phyloP scores from a whole-genome alignment of 2,113 vertebrate genomes.

The Antechinus flavipes region DNA sequence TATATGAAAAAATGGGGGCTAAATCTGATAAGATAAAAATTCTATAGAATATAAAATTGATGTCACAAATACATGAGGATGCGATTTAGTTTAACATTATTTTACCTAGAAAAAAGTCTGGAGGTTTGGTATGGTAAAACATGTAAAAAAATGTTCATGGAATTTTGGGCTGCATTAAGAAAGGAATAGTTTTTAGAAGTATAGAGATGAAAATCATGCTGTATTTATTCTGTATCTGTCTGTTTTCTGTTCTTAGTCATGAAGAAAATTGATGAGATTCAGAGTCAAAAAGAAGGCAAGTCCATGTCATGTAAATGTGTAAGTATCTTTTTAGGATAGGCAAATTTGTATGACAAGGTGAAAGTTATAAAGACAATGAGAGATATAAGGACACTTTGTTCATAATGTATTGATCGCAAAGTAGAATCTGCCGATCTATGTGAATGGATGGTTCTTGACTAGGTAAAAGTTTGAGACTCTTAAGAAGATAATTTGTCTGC shows the following conservation, averaged over 20 bases:
- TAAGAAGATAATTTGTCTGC: not conserved
- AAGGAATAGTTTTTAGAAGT: not conserved
- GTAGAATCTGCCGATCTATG: not conserved
- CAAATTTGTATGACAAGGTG: not conserved
- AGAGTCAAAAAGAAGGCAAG: not conserved
- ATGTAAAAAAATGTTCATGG: not conserved
- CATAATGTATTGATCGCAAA: not conserved
- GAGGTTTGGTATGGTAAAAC: not conserved
- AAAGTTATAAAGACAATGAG: not conserved
- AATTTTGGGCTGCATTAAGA: not conserved
- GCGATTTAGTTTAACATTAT: not conserved
- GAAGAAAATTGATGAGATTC: not conserved
- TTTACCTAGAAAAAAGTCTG: not conserved
- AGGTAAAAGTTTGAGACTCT: not conserved
- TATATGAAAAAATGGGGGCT: not conserved
- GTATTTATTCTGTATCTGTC: not conserved
- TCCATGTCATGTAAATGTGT: not conserved
- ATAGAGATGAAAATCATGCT: not conserved
- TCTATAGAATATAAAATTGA: not conserved
- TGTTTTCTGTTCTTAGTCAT: not conserved
- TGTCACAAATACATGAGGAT: not conserved
- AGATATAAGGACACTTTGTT: not conserved
- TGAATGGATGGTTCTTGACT: not conserved
- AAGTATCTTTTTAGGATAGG: not conserved
- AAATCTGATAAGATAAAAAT: not conserved